These are phyloP conservation scores for Caerostris extrusa DNA, from an alignment of 1,140 invertebrate genomes.

Conservation along the genomic window DNA sequence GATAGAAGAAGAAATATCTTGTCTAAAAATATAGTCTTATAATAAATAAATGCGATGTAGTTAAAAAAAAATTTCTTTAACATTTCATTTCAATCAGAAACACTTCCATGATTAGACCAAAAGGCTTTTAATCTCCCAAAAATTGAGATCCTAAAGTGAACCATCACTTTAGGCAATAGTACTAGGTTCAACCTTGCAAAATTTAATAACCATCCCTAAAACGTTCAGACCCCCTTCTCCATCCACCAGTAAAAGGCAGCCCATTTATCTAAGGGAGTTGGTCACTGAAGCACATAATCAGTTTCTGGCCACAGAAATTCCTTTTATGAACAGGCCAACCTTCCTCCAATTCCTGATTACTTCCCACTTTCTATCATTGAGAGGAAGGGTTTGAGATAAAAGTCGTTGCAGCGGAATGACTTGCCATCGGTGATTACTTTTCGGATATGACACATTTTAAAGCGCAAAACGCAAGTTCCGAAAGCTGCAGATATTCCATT, in stretches of 20 bases:
- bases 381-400: not conserved
- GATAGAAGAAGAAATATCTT: too few relatives aligned
- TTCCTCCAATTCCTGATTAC: not conserved
- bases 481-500: too few relatives aligned
- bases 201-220: not conserved
- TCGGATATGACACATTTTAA: conserved; percentile 31
- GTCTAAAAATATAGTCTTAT: too few relatives aligned
- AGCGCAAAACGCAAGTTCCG: too few relatives aligned
- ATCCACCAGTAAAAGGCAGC: not conserved
- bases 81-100: too few relatives aligned
- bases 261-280: conserved; percentile 13
- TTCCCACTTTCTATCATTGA: not conserved
- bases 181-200: not conserved
- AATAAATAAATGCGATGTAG: too few relatives aligned
- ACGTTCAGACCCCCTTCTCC: not conserved
- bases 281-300: conserved; percentile 36
- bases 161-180: too few relatives aligned
- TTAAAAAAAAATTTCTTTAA: too few relatives aligned
- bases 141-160: too few relatives aligned
- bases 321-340: not conserved
- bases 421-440: not conserved
- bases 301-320: conserved; percentile 26
- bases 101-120: too few relatives aligned
- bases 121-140: too few relatives aligned
- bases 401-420: not conserved